Evolutionary conservation across 2,113 vertebrate species (phyloP).

Genomic region (Vanacampus margaritifer): DNA sequence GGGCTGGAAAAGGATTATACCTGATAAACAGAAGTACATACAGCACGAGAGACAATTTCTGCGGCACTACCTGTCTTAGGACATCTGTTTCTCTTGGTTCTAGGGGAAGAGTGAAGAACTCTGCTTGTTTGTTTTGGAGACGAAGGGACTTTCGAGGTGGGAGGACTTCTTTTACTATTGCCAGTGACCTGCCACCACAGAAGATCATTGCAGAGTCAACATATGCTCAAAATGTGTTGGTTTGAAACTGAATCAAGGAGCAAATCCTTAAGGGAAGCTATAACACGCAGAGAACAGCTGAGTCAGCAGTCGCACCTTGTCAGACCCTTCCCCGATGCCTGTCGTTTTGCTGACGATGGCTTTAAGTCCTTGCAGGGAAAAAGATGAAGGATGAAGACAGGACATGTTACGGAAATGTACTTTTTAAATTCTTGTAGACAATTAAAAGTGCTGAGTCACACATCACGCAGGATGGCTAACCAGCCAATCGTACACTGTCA

Average conservation of each 20-base stretch:
- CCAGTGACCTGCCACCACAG: constrained; percentile 31
- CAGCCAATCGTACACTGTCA: too few species aligned
- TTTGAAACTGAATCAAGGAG: neutral
- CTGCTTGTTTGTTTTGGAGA: constrained; percentile 57
- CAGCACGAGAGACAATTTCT: neutral
- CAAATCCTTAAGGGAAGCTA: neutral
- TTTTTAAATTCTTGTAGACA: too few species aligned
- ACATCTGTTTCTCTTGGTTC: neutral
- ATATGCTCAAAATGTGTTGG: neutral
- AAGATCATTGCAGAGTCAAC: neutral
- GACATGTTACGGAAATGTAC: too few species aligned
- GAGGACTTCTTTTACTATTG: constrained; percentile 31
- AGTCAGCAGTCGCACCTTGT: constrained; percentile 36
- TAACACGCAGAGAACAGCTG: neutral
- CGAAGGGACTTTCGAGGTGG: constrained; percentile 66
- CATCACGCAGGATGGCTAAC: too few species aligned
- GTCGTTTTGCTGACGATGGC: constrained; percentile 29
- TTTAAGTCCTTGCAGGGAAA: constrained; percentile 39
- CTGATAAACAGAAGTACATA: neutral
- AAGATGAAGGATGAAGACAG: neutral
- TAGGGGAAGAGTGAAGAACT: constrained; percentile 14
- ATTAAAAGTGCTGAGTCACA: too few species aligned
- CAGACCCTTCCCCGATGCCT: constrained; percentile 45
- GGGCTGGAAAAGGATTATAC: too few species aligned
- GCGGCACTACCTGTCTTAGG: constrained; percentile 19